Evolutionary conservation across 2,888 invertebrate genomes (phyloP).

Genomic region (Acronicta psi): DNA sequence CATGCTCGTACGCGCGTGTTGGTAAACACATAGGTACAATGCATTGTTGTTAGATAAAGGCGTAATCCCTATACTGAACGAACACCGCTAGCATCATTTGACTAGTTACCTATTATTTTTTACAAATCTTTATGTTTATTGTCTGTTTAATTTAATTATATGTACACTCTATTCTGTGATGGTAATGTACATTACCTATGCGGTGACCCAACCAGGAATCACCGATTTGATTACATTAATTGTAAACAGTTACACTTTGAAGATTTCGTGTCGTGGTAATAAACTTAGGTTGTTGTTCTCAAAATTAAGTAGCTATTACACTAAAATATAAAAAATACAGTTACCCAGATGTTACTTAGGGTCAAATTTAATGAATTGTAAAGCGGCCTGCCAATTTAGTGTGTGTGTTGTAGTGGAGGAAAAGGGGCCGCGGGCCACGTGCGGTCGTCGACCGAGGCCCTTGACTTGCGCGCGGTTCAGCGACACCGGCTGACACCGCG

Average conservation of each 20-base stretch:
- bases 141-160: too few relatives aligned
- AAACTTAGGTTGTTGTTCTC: too few relatives aligned
- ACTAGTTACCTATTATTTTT: background rate
- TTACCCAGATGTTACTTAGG: conserved; percentile 54
- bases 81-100: background rate
- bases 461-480: conserved; percentile 85
- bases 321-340: conserved; percentile 51
- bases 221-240: background rate
- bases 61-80: background rate
- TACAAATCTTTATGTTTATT: too few relatives aligned
- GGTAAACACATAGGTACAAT: conserved; percentile 49
- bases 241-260: background rate
- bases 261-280: too few relatives aligned
- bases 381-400: conserved; percentile 71
- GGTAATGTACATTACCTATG: too few relatives aligned
- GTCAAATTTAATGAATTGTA: conserved; percentile 64
- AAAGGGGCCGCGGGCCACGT: conserved; percentile 73
- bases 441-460: conserved; percentile 88
- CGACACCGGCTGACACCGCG: conserved; percentile 79
- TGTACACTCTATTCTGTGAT: too few relatives aligned
- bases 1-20: conserved; percentile 64
- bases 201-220: background rate
- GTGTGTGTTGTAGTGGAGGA: conserved; percentile 76
- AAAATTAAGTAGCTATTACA: background rate
- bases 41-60: conserved; percentile 36